phyloP scores from a whole-genome alignment of 1,140 invertebrate genomes.

The Charaxes varanes region DNA sequence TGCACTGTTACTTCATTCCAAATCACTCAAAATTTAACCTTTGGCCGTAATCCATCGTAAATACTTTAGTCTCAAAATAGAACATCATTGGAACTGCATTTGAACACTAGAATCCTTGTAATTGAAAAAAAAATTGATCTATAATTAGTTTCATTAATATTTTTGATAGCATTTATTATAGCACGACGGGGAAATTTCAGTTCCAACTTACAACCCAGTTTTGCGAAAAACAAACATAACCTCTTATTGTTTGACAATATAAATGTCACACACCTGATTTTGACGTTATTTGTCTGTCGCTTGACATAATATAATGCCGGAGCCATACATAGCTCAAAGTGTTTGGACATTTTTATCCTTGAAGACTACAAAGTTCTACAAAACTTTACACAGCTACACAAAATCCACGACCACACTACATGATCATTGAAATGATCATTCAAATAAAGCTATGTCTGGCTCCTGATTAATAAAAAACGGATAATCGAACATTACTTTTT shows the following conservation, averaged over 20 bases:
- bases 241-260: conserved; percentile 17
- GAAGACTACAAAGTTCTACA: too few relatives aligned
- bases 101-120: conserved; percentile 7
- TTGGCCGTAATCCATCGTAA: conserved; percentile 58
- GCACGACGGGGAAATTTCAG: conserved; percentile 10
- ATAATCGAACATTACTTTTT: too few relatives aligned
- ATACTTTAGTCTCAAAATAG: conserved; percentile 61
- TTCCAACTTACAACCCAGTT: conserved; percentile 6
- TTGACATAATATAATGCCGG: too few relatives aligned
- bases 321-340: too few relatives aligned
- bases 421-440: too few relatives aligned
- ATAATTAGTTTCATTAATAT: conserved; percentile 5
- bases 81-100: conserved; percentile 33
- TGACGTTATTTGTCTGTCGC: too few relatives aligned
- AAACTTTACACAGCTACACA: too few relatives aligned
- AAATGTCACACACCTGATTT: conserved; percentile 10
- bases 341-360: too few relatives aligned
- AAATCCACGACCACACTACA: too few relatives aligned
- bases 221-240: conserved; percentile 38
- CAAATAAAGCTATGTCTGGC: too few relatives aligned
- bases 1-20: conserved; percentile 42
- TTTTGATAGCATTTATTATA: conserved; percentile 12
- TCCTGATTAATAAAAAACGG: too few relatives aligned
- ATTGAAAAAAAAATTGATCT: conserved; percentile 5
- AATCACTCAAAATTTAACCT: conserved; percentile 56